Evolutionary conservation across 2,797 vertebrate genomes (phyloP).

Genomic region (Acomys russatus): DNA sequence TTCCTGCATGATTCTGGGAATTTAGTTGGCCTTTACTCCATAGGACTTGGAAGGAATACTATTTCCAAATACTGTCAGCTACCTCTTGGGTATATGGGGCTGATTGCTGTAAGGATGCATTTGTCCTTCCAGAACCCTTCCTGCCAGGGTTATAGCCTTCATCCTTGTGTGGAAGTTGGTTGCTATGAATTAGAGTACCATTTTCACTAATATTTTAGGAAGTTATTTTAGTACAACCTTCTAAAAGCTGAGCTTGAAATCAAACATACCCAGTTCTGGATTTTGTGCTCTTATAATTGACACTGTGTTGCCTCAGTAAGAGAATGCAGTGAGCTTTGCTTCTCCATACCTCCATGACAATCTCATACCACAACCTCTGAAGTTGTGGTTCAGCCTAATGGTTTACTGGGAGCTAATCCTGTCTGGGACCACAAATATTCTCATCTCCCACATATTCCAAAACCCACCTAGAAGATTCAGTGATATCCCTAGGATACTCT

Average conservation of each 20-base stretch:
- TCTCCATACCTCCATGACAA: neutral
- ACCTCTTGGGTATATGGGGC: neutral
- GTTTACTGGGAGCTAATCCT: neutral
- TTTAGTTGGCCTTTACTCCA: neutral
- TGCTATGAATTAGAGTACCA: neutral
- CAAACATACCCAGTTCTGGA: neutral
- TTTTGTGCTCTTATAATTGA: neutral
- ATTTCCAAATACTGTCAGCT: neutral
- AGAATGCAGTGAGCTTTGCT: neutral
- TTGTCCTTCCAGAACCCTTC: neutral
- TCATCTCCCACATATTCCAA: neutral
- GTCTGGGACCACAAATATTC: neutral
- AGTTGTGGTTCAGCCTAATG: too few species aligned
- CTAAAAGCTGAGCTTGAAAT: neutral
- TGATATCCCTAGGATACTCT: neutral
- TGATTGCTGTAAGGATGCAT: neutral
- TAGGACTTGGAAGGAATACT: neutral
- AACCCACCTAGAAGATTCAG: neutral
- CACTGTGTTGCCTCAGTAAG: neutral
- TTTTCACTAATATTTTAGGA: neutral
- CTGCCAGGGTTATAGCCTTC: accelerated
- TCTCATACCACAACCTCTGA: neutral
- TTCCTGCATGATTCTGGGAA: neutral
- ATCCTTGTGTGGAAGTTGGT: neutral
- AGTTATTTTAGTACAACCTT: neutral